Percentiles rank a stretch among this genome's conserved stretches.
Evolutionary conservation across 2,113 vertebrate genomes (phyloP).

Genomic region (Brachyistius frenatus): DNA sequence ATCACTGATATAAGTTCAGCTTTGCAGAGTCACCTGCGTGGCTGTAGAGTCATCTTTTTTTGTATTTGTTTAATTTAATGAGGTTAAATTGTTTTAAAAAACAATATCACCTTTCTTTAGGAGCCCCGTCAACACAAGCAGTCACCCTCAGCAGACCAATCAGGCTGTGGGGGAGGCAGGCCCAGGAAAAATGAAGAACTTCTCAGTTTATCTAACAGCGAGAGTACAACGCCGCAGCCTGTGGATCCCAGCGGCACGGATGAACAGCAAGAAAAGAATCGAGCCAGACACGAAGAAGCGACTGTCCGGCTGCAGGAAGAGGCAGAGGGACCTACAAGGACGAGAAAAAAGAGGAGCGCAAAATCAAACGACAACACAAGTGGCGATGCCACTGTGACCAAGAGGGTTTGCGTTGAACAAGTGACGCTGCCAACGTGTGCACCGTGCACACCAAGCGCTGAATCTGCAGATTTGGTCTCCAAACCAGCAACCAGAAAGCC

Average conservation of each 20-base stretch:
- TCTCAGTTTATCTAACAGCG: not conserved
- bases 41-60: not conserved
- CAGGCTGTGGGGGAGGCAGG: fast-evolving
- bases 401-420: conserved; percentile 43
- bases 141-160: too few species aligned
- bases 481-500: not conserved
- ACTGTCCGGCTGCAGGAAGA: not conserved
- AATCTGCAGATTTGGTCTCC: not conserved
- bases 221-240: not conserved
- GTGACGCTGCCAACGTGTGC: not conserved
- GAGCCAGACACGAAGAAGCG: not conserved
- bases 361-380: conserved; percentile 1
- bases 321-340: not conserved
- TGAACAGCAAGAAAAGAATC: not conserved
- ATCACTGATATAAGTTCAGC: too few species aligned
- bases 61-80: not conserved
- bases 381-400: not conserved
- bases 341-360: conserved; percentile 27
- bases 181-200: not conserved
- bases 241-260: not conserved
- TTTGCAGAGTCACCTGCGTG: too few species aligned
- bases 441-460: not conserved
- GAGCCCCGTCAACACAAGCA: not conserved
- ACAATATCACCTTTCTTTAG: not conserved
- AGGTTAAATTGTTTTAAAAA: conserved; percentile 30